Percentiles rank a stretch among this genome's conserved stretches.
These are phyloP conservation scores for Stegodyphus dumicola DNA, from an alignment of 1,140 invertebrate genomes.

Conservation along the genomic window DNA sequence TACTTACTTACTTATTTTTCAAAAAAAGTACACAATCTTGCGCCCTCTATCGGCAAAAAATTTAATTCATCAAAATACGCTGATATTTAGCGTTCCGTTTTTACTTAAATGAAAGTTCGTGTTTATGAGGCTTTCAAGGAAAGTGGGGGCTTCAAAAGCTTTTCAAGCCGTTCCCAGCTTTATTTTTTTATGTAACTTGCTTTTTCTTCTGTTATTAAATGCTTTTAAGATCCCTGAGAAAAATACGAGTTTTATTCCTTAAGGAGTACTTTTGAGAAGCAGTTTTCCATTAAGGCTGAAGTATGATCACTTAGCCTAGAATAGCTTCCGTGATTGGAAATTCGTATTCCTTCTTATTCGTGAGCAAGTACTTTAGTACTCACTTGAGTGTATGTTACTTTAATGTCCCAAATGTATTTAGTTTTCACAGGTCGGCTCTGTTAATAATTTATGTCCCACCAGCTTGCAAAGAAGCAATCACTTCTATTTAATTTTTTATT, in stretches of 20 bases:
- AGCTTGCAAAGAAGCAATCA: constrained; percentile 30
- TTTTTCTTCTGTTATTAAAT: constrained; percentile 48
- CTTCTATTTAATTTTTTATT: constrained; percentile 27
- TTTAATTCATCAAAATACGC: constrained; percentile 56
- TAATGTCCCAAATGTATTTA: constrained; percentile 53
- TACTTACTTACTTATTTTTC: too few species aligned
- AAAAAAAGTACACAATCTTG: neutral
- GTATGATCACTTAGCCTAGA: constrained; percentile 55
- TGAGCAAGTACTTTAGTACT: constrained; percentile 11
- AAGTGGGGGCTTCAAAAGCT: constrained; percentile 44
- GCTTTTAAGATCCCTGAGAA: constrained; percentile 49
- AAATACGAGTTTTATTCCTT: constrained; percentile 56
- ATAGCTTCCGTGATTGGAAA: constrained; percentile 53
- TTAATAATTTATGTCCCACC: constrained; percentile 49
- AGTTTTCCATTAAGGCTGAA: constrained; percentile 58
- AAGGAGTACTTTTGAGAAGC: constrained; percentile 54
- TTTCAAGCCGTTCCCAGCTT: constrained; percentile 12
- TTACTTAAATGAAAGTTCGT: constrained; percentile 52
- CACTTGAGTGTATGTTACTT: constrained; percentile 30
- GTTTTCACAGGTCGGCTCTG: constrained; percentile 46
- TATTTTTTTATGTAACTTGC: constrained; percentile 18
- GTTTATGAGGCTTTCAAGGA: constrained; percentile 54
- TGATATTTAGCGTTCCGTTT: constrained; percentile 50
- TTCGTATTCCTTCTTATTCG: neutral
- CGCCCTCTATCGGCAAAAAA: constrained; percentile 53